Percentiles rank a stretch among this genome's conserved stretches.
These are phyloP conservation scores for Catharus minimus DNA, from an alignment of 2,113 vertebrate species.

Conservation along the genomic window DNA sequence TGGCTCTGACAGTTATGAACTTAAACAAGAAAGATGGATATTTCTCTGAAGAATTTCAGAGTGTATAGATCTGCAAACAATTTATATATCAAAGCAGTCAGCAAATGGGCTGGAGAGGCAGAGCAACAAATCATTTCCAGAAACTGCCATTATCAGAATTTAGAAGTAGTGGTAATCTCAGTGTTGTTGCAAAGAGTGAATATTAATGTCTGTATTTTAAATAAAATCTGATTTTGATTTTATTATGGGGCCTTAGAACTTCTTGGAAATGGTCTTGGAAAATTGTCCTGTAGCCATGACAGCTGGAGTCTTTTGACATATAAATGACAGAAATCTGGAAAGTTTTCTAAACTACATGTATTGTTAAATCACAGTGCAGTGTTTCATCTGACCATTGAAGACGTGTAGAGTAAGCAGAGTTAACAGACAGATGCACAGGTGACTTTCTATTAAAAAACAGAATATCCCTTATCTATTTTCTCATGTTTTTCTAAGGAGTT, in stretches of 20 bases:
- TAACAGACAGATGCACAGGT: not conserved
- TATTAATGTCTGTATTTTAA: constrained; percentile 34
- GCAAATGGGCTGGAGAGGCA: not conserved
- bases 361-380: not conserved
- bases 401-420: not conserved
- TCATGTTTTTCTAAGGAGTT: not conserved
- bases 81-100: constrained; percentile 43
- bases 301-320: not conserved
- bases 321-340: not conserved
- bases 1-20: constrained; percentile 12
- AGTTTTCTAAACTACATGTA: not conserved
- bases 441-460: not conserved
- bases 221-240: constrained; percentile 41
- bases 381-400: not conserved
- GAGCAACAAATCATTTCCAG: constrained; percentile 51
- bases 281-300: not conserved
- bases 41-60: constrained; percentile 17
- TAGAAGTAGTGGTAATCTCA: constrained; percentile 13
- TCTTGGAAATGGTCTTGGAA: not conserved
- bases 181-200: not conserved
- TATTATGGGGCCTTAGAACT: not conserved
- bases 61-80: constrained; percentile 32
- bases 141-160: constrained; percentile 7
- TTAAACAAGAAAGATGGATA: not conserved
- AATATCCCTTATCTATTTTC: not conserved